Conservation (phyloP, 2,888 invertebrate species). For the Ophion ventricosus region DNA sequence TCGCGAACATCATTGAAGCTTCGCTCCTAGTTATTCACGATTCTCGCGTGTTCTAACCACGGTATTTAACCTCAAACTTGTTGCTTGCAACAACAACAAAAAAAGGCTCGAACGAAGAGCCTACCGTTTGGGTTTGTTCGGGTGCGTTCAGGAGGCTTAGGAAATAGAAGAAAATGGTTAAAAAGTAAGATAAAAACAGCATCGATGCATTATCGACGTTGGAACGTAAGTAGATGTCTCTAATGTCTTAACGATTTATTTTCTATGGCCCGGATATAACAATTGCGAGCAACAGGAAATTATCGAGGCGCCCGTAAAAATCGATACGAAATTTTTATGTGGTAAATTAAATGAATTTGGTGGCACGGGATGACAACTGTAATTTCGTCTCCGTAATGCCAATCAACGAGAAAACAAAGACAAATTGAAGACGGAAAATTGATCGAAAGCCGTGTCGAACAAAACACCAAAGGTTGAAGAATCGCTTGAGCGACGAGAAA, state of each 20-base stretch:
- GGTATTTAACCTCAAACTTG: neutral
- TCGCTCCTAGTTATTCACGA: neutral
- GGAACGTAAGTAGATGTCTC: neutral
- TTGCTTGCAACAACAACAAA: neutral
- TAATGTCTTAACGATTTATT: neutral
- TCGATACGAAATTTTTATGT: conserved; percentile 1
- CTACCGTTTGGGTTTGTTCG: neutral
- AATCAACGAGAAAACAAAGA: neutral
- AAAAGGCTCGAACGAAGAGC: neutral
- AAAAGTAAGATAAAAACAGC: neutral
- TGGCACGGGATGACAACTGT: neutral
- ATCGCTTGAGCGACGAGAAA: conserved; percentile 40
- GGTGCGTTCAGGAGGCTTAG: neutral
- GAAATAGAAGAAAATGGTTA: neutral
- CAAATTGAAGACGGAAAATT: conserved; percentile 1
- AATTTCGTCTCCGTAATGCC: neutral
- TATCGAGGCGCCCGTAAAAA: neutral
- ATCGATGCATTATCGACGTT: neutral
- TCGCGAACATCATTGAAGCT: neutral
- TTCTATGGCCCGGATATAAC: neutral
- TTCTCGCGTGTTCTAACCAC: neutral
- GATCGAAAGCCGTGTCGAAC: neutral
- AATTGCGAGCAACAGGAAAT: neutral
- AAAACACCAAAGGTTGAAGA: conserved; percentile 5
- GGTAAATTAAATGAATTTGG: neutral